Base-by-base conservation (phyloP, 2,113 vertebrate genomes). In the Talpa occidentalis region DNA sequence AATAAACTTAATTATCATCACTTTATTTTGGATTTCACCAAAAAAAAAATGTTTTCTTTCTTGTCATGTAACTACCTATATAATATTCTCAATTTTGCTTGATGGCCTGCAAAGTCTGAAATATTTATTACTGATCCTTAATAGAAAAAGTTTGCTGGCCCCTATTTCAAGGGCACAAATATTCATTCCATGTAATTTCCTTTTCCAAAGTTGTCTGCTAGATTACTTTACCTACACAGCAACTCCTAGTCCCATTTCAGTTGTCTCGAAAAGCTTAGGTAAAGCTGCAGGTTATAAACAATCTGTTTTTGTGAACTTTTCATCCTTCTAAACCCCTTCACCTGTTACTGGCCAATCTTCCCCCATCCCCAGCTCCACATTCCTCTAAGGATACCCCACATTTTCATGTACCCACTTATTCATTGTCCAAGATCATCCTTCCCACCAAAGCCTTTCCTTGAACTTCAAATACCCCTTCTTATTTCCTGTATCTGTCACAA, bases 291-390 rank as follows among this genome's bases (percentile, higher is more conserved):
- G 32, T 1, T 69, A 21, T 11, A 74, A 59, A 72, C 24, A 8
- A 14, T 10, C 14, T 32, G 17, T 56, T 9, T 54, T 64, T 12
- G n/a, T 52, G 16, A 40, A 70, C n/a, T 52, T 62, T 59, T 49
- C 35, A 32, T 42, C 40, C 54, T 42, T 79, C 64, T 85, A 64
- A 90, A 85, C 28, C 21, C 5, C 2, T 69, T 78, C 14, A 30
- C 5, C 21, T 17, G 30, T 32, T 30, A 54, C 54, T 62, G 26
- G 64, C 14, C 21, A 10, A 26, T 12, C 3, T 67, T 8, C 28
- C 42, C 9, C 10, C 6, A 49, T n/a, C 10, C 15, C 21, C 26
- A 17, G 14, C 11, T 14, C 37, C 26, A 14, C 1, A 0, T 0
- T 1, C 5, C 40, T 40, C 47, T 42, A 6, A 11, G 49, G 35